Conservation (phyloP, 2,888 invertebrate genomes). For the Glomeris marginata region DNA sequence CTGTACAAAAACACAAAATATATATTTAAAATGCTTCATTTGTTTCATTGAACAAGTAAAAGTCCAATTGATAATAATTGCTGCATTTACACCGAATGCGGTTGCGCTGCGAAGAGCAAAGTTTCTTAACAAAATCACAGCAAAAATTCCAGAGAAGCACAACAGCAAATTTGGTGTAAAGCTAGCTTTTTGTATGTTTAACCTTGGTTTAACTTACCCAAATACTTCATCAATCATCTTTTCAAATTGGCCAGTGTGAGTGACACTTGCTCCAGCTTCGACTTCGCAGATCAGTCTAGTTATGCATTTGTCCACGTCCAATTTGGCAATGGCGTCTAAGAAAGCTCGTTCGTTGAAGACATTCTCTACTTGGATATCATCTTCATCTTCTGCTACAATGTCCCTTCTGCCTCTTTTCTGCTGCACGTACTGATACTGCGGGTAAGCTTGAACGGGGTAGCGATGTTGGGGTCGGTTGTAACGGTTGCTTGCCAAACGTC, state of each 20-base stretch:
- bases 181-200: no score
- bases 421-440: not conserved
- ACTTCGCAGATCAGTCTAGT: slow-evolving; percentile 12
- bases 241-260: slow-evolving; percentile 10
- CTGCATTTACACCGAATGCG: no score
- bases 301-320: slow-evolving; percentile 12
- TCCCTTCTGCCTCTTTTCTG: not conserved
- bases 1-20: slow-evolving; percentile 4
- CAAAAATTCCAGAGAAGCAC: no score
- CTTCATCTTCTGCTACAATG: not conserved
- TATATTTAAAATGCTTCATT: not conserved
- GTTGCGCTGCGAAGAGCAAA: no score
- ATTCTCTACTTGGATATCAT: not conserved
- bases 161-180: no score
- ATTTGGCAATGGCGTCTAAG: slow-evolving; percentile 10
- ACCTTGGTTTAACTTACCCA: slow-evolving; percentile 12
- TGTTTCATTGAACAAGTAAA: no score
- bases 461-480: no score
- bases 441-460: no score
- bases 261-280: slow-evolving; percentile 9
- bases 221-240: slow-evolving; percentile 12
- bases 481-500: slow-evolving; percentile 7
- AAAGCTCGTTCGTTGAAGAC: slow-evolving; percentile 2
- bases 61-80: no score
- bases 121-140: no score